Evolutionary conservation across 2,888 invertebrate species (phyloP), one percentile per base, ranked within the genome.

Genomic region (Meghimatium bilineatum): DNA sequence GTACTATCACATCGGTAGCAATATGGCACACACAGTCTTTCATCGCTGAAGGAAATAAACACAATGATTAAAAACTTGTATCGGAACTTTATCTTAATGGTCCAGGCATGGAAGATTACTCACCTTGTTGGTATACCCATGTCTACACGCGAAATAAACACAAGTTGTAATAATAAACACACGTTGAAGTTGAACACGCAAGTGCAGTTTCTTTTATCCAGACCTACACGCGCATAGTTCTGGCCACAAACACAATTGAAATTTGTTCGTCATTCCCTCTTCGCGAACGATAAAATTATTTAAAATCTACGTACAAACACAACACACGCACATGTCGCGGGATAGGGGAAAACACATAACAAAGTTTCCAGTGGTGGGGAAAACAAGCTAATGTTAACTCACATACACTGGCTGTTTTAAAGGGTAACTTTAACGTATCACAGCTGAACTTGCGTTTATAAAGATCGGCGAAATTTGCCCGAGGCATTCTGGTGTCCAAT

Each of bases 401-500:
- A 67, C 66, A 67, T 67, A 67, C 44, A 26, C n/a, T 71, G 71
- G 14, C 34, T 80, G 56, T 34, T 80, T n/a, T 29, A 69, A 71
- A 80, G 26, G 71, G 71, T 52, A 80, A 80, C 49, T 63, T 60
- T 52, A 63, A 63, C 67, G 56, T 52, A 71, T 26, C 32, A 36
- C 38, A 23, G 14, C 75, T 63, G 36, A 75, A 44, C 66, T 29
- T 66, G 76, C 66, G 75, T 75, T 74, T 75, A 75, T 75, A 72
- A 66, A 82, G 75, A 60, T 38, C 52, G 38, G 32, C 26, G 67
- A 1, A 82, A 20, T 36, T 20, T 52, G 69, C 67, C 83, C 77
- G n/a, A 23, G 56, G 82, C 49, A 29, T 49, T 38, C 10, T 23
- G 56, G 63, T 49, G 75, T 80, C 80, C 80, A 80, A 75, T 75